Percentiles rank a stretch among this genome's conserved stretches.
Evolutionary conservation across 2,797 vertebrate genomes (phyloP).

Genomic region (Sebastes diploproa): DNA sequence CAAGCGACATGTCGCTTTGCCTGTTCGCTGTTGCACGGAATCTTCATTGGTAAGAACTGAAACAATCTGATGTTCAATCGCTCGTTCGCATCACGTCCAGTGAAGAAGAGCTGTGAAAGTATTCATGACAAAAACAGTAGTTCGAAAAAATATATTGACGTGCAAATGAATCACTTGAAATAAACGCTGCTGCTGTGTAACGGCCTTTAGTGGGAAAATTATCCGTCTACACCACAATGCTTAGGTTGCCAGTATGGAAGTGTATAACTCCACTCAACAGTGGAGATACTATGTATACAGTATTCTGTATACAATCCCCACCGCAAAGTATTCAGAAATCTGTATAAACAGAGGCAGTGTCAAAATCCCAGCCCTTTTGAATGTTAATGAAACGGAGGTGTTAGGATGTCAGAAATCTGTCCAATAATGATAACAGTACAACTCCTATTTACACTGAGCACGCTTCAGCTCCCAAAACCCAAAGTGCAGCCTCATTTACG

Average conservation of each 20-base stretch:
- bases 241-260: conserved; percentile 43
- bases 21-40: no score
- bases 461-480: conserved; percentile 81
- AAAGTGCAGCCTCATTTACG: conserved; percentile 87
- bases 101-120: no score
- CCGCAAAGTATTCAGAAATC: conserved; percentile 73
- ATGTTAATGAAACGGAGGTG: conserved; percentile 83
- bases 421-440: conserved; percentile 83
- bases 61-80: no score
- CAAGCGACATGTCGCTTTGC: no score
- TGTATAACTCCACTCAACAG: conserved; percentile 53
- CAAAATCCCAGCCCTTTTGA: conserved; percentile 79
- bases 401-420: conserved; percentile 86
- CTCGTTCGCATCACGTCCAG: no score
- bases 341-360: conserved; percentile 83
- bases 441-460: conserved; percentile 83
- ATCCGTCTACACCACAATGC: conserved; percentile 1
- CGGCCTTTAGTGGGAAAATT: conserved; percentile 2
- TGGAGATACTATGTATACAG: conserved; percentile 58
- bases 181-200: no score
- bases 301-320: conserved; percentile 68
- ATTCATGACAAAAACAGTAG: no score
- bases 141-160: no score
- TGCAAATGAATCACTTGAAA: no score
- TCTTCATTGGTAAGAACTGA: no score